A percentile compares a stretch with the other conserved stretches of the same genome.
Conservation (phyloP, 2,113 vertebrate genomes). For the Syrrhaptes paradoxus region DNA sequence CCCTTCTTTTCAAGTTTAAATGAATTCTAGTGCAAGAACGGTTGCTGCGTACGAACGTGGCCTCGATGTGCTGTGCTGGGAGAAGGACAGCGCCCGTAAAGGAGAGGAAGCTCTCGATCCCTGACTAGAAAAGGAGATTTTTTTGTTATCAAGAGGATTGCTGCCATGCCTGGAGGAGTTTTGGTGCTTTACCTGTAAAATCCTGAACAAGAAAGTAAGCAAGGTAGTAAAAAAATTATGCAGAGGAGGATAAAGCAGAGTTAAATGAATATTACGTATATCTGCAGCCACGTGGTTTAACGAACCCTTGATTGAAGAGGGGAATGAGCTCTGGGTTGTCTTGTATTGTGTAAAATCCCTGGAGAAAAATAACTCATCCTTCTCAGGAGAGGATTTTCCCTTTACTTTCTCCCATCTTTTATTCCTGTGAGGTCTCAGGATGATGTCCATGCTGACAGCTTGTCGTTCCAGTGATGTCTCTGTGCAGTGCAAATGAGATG, state of each 20-base stretch:
- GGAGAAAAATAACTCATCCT: not conserved
- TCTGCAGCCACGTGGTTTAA: not conserved
- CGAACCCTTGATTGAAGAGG: not conserved
- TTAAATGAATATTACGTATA: not conserved
- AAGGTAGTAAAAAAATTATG: not conserved
- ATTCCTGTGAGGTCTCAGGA: not conserved
- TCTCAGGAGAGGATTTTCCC: not conserved
- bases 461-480: fast-evolving
- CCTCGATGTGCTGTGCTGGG: fast-evolving
- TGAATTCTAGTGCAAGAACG: not conserved
- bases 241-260: not conserved
- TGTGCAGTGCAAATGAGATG: not conserved
- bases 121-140: too few species aligned
- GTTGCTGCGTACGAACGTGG: not conserved
- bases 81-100: not conserved
- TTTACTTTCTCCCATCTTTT: not conserved
- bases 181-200: not conserved
- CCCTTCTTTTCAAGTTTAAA: not conserved
- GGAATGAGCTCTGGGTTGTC: not conserved
- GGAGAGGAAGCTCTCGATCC: not conserved
- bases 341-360: not conserved
- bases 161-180: not conserved
- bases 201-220: not conserved
- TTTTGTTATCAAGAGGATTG: fast-evolving
- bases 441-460: not conserved